A percentile compares a stretch with the other conserved stretches of the same genome.
These are phyloP conservation scores for Rallus crepitans DNA, from an alignment of 2,797 vertebrate species.

Conservation along the genomic window DNA sequence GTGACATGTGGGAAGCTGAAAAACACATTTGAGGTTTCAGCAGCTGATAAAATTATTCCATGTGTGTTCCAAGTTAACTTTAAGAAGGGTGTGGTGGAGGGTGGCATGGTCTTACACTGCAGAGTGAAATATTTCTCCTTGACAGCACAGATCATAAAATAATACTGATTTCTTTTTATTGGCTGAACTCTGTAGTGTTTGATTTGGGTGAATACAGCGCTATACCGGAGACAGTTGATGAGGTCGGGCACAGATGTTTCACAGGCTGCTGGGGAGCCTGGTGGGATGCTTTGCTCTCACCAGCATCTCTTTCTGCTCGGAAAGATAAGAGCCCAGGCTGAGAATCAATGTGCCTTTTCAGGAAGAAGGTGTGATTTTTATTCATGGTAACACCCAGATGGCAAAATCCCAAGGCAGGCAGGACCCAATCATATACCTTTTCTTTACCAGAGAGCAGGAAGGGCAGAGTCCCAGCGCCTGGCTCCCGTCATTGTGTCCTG, in stretches of 20 bases:
- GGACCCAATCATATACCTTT: not conserved
- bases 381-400: not conserved
- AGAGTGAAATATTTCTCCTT: not conserved
- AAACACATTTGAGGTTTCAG: conserved; percentile 3
- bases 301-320: not conserved
- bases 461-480: fast-evolving
- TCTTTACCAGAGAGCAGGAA: fast-evolving
- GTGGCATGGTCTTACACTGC: not conserved
- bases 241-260: not conserved
- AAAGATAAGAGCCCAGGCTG: not conserved
- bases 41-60: not conserved
- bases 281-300: not conserved
- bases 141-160: not conserved
- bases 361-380: not conserved
- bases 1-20: not conserved
- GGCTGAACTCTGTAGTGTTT: not conserved
- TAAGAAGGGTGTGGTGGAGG: too few relatives aligned
- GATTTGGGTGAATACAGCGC: not conserved
- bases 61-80: not conserved
- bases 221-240: not conserved
- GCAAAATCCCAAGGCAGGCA: not conserved
- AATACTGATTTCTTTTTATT: not conserved
- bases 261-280: not conserved
- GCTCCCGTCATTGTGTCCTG: fast-evolving
- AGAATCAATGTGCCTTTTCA: not conserved